Percentiles rank a stretch among this genome's conserved stretches.
These are phyloP conservation scores for Chaunax sp. DNA, from an alignment of 2,797 vertebrate species.

Conservation along the genomic window DNA sequence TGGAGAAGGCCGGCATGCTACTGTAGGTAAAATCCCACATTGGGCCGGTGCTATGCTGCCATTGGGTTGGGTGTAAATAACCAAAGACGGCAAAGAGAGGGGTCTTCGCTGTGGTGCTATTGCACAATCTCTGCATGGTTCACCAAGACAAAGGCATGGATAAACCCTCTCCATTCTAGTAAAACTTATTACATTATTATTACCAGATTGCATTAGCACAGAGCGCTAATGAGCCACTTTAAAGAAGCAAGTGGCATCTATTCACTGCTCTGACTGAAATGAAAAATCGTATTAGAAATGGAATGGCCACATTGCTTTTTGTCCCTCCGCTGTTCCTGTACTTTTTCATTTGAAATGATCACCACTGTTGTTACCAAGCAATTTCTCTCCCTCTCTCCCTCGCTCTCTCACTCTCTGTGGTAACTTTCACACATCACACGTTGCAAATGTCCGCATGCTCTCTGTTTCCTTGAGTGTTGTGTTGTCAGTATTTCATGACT, in stretches of 20 bases:
- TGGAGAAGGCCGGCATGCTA: too few species aligned
- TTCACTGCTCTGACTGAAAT: constrained; percentile 15
- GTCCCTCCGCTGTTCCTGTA: constrained; percentile 11
- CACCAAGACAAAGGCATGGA: constrained; percentile 45
- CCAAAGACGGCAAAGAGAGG: too few species aligned
- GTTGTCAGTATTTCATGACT: constrained; percentile 82
- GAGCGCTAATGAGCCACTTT: constrained; percentile 24
- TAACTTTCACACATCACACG: constrained; percentile 64
- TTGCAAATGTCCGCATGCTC: constrained; percentile 59
- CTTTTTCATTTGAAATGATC: constrained; percentile 45
- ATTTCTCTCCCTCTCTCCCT: constrained; percentile 19
- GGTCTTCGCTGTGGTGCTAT: too few species aligned
- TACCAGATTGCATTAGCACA: constrained; percentile 30
- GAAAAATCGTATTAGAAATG: neutral
- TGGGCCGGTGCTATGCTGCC: too few species aligned
- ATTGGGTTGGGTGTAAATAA: too few species aligned
- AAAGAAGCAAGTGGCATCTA: constrained; percentile 44
- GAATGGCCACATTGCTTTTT: constrained; percentile 29
- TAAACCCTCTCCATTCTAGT: constrained; percentile 32
- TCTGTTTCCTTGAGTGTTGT: constrained; percentile 66
- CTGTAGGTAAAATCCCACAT: too few species aligned
- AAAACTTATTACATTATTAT: too few species aligned
- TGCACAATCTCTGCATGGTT: too few species aligned
- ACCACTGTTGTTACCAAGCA: constrained; percentile 33
- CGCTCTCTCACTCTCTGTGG: constrained; percentile 37